Evolutionary conservation across 2,797 vertebrate species (phyloP).

Genomic region (Rhinatrema bivittatum): DNA sequence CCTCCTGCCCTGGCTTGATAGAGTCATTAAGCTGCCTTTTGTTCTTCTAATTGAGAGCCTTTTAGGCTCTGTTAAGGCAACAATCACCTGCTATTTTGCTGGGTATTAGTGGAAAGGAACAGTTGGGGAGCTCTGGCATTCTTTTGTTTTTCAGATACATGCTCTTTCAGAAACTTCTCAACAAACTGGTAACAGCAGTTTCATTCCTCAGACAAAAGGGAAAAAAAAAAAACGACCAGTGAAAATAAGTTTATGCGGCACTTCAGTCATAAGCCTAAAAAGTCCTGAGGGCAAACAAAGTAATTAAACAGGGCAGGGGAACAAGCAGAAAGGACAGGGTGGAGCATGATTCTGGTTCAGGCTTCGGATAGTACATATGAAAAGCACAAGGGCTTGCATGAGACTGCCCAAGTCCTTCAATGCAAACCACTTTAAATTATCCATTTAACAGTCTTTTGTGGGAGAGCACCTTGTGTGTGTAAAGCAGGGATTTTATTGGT

Average conservation of each 20-base stretch:
- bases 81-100: constrained; percentile 5
- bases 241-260: not conserved
- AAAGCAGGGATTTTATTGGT: too few relatives aligned
- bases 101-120: not conserved
- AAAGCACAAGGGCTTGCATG: too few relatives aligned
- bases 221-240: too few relatives aligned
- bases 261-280: not conserved
- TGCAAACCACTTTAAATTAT: too few relatives aligned
- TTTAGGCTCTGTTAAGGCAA: not conserved
- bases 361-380: too few relatives aligned
- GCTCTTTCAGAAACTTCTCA: not conserved
- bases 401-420: too few relatives aligned
- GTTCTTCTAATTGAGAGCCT: not conserved
- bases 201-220: not conserved
- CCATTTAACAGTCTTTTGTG: too few relatives aligned
- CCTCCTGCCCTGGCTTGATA: too few relatives aligned
- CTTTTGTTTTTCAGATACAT: not conserved
- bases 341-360: too few relatives aligned
- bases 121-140: too few relatives aligned
- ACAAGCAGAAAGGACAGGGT: constrained; percentile 19
- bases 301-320: not conserved
- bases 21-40: not conserved
- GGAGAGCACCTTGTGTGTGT: too few relatives aligned
- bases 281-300: constrained; percentile 3
- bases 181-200: not conserved